Conservation (phyloP, 1,140 invertebrate species). For the Aphis craccivora region DNA sequence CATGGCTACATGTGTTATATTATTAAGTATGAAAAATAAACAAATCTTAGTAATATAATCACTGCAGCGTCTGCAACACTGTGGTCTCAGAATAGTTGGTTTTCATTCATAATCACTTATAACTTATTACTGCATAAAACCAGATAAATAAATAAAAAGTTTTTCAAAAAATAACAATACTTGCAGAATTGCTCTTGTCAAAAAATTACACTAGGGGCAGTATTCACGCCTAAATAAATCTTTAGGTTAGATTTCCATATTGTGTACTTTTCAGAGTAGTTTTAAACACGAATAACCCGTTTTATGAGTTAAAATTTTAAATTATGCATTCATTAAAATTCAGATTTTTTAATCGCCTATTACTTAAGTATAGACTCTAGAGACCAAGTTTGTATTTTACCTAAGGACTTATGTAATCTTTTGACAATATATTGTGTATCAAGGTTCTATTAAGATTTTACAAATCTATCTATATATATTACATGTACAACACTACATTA, state of each 20-base stretch:
- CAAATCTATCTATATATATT: not conserved
- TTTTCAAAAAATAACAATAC: not conserved
- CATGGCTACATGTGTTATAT: not conserved
- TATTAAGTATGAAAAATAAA: not conserved
- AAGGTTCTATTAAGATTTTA: not conserved
- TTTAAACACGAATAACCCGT: too few species aligned
- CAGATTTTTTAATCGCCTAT: not conserved
- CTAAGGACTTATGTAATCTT: not conserved
- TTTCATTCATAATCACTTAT: not conserved
- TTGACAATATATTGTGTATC: not conserved
- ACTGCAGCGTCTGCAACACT: too few species aligned
- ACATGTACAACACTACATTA: not conserved
- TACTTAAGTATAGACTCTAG: not conserved
- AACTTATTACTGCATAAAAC: not conserved
- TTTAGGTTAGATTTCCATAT: not conserved
- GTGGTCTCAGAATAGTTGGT: not conserved
- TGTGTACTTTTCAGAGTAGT: not conserved
- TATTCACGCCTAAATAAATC: not conserved
- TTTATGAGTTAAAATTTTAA: not conserved
- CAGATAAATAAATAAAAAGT: not conserved
- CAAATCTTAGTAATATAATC: not conserved
- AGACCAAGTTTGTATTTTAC: not conserved
- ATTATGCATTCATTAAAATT: conserved; percentile 1
- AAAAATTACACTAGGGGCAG: not conserved
- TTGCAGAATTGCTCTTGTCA: not conserved